phyloP scores from a whole-genome alignment of 2,797 vertebrate species.

The Coccyzus lansbergi region DNA sequence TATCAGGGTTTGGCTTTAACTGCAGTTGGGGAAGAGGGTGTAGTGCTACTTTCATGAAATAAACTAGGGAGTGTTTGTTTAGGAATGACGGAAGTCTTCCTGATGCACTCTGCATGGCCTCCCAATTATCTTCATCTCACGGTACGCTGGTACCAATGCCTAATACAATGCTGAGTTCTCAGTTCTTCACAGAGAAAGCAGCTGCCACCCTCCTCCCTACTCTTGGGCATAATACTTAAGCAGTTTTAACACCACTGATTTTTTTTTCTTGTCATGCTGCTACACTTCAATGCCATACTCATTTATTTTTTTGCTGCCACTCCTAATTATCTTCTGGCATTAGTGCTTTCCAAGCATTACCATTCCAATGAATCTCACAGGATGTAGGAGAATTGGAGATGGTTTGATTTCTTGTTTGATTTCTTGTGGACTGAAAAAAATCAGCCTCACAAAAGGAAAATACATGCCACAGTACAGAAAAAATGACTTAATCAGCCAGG shows the following conservation, averaged over 20 bases:
- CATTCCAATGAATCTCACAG: background rate
- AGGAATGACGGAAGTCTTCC: background rate
- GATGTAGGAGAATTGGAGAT: background rate
- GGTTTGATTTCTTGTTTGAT: background rate
- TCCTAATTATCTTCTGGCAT: background rate
- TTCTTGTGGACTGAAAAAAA: background rate
- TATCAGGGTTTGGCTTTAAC: background rate
- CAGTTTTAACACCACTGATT: background rate
- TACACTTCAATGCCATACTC: background rate
- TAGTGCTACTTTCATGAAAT: background rate
- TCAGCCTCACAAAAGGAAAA: background rate
- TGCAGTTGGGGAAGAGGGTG: background rate
- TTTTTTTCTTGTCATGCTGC: background rate
- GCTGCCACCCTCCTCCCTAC: background rate
- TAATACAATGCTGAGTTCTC: background rate
- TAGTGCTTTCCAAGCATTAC: background rate
- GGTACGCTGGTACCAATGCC: background rate
- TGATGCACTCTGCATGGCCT: fast-evolving
- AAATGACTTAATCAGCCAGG: background rate
- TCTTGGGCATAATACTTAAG: background rate
- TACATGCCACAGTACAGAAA: background rate
- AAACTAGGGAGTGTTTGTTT: background rate
- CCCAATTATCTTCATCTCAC: fast-evolving
- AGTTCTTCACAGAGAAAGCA: background rate
- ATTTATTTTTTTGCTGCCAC: background rate